Evolutionary conservation across 2,797 vertebrate species (phyloP).

Genomic region (Scleropages formosus): DNA sequence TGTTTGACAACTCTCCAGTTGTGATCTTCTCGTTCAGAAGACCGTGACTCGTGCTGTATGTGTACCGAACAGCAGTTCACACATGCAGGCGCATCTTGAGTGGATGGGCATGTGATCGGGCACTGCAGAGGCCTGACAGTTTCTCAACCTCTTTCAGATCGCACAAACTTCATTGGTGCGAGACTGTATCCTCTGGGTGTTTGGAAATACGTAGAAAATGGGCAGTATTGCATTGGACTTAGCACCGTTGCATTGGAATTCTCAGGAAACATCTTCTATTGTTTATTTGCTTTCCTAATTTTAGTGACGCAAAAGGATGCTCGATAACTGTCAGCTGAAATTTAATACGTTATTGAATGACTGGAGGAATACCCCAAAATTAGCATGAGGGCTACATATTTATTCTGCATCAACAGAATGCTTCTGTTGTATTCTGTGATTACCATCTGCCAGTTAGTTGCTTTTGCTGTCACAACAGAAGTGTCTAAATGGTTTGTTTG

Average conservation of each 20-base stretch:
- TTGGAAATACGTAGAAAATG: no score
- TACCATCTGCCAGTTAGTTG: not conserved
- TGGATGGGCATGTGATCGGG: no score
- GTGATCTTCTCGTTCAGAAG: not conserved
- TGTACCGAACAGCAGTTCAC: not conserved
- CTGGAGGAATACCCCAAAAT: not conserved
- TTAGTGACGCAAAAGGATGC: not conserved
- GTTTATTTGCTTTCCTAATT: not conserved
- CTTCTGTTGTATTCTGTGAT: not conserved
- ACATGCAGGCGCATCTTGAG: no score
- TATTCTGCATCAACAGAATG: not conserved
- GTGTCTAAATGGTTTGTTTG: not conserved
- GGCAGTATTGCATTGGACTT: not conserved
- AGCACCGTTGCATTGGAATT: not conserved
- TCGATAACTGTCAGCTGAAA: not conserved
- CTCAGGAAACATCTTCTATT: not conserved
- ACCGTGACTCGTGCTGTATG: not conserved
- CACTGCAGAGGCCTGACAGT: constrained; percentile 16
- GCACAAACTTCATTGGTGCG: no score
- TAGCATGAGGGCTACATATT: not conserved
- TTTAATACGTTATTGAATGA: not conserved
- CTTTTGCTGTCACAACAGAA: not conserved
- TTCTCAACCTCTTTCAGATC: no score
- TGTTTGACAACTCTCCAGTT: not conserved
- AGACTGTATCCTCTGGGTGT: no score